phyloP scores from a whole-genome alignment of 2,113 vertebrate species.

The Lamprotornis superbus region DNA sequence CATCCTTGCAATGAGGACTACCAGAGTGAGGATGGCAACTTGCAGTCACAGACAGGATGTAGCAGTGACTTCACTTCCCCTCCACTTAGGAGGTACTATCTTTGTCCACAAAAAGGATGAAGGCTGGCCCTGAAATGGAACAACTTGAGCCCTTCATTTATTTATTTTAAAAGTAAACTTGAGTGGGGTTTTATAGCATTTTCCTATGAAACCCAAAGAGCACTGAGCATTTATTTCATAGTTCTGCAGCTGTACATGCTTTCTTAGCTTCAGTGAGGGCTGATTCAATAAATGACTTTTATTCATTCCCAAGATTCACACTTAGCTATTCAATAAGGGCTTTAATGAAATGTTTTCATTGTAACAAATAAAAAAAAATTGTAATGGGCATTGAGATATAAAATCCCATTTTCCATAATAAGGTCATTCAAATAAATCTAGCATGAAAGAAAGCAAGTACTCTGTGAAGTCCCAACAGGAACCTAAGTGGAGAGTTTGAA shows the following conservation, averaged over 20 bases:
- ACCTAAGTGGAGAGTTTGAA: slow-evolving; percentile 15
- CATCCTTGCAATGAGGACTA: neutral
- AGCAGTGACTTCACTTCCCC: neutral
- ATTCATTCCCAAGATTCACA: slow-evolving; percentile 44
- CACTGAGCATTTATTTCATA: neutral
- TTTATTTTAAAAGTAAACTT: neutral
- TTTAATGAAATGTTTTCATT: slow-evolving; percentile 52
- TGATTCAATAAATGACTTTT: slow-evolving; percentile 14
- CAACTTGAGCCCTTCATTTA: neutral
- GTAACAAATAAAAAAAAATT: slow-evolving; percentile 24
- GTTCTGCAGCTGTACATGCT: neutral
- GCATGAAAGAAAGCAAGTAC: slow-evolving; percentile 52
- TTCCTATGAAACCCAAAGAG: neutral
- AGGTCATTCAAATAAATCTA: slow-evolving; percentile 64
- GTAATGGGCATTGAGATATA: slow-evolving; percentile 55
- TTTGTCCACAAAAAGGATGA: neutral
- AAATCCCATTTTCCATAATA: slow-evolving; percentile 55
- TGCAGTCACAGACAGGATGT: neutral
- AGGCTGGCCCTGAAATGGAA: neutral
- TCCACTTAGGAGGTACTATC: neutral
- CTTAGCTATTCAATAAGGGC: slow-evolving; percentile 14
- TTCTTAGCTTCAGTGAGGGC: neutral
- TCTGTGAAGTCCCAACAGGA: slow-evolving; percentile 55
- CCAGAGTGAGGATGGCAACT: neutral
- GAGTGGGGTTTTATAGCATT: neutral